Base-by-base conservation (phyloP, 30 jellyfish, hydroid and myxozoan genomes). In the Sanderia malayensis region DNA sequence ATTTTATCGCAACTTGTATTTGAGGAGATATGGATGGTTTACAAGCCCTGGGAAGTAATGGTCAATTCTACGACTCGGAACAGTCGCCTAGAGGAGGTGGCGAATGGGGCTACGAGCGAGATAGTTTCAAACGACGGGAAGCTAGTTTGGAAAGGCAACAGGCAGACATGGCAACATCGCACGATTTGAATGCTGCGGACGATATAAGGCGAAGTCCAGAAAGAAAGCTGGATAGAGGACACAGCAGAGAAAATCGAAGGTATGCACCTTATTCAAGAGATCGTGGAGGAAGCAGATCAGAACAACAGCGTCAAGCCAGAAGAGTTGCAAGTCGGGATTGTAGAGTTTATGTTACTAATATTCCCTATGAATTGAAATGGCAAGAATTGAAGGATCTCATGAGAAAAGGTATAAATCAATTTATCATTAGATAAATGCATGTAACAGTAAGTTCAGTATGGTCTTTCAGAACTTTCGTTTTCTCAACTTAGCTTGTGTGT, bases 331-430 rank as follows among this genome's bases (percentile, higher is more conserved):
- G 87, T 31, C 75, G 83, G 31, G 88, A 86, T 15, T 92, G 95
- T 44, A 45, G 99, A 41, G 99, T 92, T 21, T 92, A 92, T 76
- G 96, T 92, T 0, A 92, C 92, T 21, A 92, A 92, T 74, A 49
- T 92, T 24, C 92, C 92, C 19, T 92, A 79, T 69, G 95, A 92
- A 23, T 44, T 89, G 59, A 84, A 75, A 66, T 92, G 99, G 99
- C 92, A 79, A 72, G 94, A 92, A 64, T 87, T 92, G 55, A 92
- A 92, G 74, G 99, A 92, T 61, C 61, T 92, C 23, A 92, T 92
- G 99, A 92, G 88, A 68, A 92, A 92, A 74, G 94, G 99, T 92
- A 69, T 37, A 25, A 8, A 37, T 37, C 52, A 13, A 4, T n/a
- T n/a, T n/a, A n/a, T n/a, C n/a, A n/a, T n/a, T n/a, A n/a, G n/a